These are phyloP conservation scores for Drosophila barbarae DNA, from an alignment of 2,888 invertebrate genomes.

Conservation along the genomic window DNA sequence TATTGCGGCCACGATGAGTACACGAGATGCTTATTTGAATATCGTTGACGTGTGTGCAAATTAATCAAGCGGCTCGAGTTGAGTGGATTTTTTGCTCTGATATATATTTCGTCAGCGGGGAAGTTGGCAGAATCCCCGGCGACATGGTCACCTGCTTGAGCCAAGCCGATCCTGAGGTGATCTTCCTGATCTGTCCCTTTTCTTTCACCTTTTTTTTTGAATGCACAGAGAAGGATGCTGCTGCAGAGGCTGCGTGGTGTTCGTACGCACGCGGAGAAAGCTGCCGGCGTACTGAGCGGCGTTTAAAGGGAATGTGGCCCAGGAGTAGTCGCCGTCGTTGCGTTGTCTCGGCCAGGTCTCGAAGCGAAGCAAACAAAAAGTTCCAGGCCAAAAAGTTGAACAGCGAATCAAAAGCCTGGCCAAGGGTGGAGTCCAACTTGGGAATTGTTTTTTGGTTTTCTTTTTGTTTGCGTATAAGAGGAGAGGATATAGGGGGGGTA, in stretches of 20 bases:
- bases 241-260: conserved; percentile 54
- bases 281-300: conserved; percentile 73
- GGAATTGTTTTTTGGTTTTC: conserved; percentile 17
- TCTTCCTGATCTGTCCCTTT: conserved; percentile 15
- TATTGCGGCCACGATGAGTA: conserved; percentile 51
- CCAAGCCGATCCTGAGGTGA: conserved; percentile 17
- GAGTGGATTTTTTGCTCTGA: conserved; percentile 23
- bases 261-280: conserved; percentile 75
- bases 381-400: conserved; percentile 60
- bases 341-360: conserved; percentile 20
- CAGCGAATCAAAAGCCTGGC: conserved; percentile 69
- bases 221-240: not conserved
- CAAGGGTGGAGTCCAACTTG: conserved; percentile 63
- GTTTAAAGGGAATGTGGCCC: conserved; percentile 53
- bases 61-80: conserved; percentile 61
- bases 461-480: conserved; percentile 6
- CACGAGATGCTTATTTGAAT: conserved; percentile 58
- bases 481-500: conserved; percentile 4
- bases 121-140: conserved; percentile 29
- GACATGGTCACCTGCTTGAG: conserved; percentile 32
- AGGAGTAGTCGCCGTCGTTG: conserved; percentile 44
- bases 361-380: conserved; percentile 36
- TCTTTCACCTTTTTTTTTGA: conserved; percentile 14
- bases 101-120: conserved; percentile 24
- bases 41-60: conserved; percentile 55